Evolutionary conservation across 2,113 vertebrate genomes (phyloP), one percentile per base, ranked within the genome.

Genomic region (Syngnathus floridae): DNA sequence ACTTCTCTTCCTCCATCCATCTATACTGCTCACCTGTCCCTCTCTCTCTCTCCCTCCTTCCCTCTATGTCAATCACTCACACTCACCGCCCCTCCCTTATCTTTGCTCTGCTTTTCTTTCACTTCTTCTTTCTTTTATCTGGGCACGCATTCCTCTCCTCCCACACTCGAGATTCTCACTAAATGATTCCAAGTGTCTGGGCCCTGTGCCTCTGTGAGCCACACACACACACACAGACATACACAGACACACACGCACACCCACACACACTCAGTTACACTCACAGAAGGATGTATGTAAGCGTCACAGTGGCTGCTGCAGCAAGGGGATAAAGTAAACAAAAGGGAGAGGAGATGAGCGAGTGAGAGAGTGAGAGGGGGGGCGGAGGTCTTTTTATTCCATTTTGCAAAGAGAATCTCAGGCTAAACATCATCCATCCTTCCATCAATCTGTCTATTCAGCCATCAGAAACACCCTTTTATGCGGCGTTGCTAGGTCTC

Each of bases 131-230:
- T 87, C 78, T 90, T 90, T 90, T 90, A 90, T 92, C 87, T 88
- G 86, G 89, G 88, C 80, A 75, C 73, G 82, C 88, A 92, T 92
- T 91, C 90, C 90, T 90, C 86, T 89, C 90, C 91, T 90, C 91
- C 91, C 85, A 92, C 90, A 89, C 87, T 87, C 72, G 37, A 87
- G 86, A 90, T 83, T 87, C 85, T 88, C 88, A 86, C 89, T 89
- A 92, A 91, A 90, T 89, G 87, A 90, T 89, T 91, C 88, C 90
- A 90, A 92, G 88, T 90, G 89, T 91, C 90, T 91, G 89, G 88
- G 88, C 88, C 89, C 75, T 62, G 76, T 88, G 83, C 86, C 86
- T 89, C 75, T 61, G 77, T 41, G 74, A 86, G 77, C 82, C 68
- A 80, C 58, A 69, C 41, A 59, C 54, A 69, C 62, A 55, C 62